Evolutionary conservation across 2,888 invertebrate species (phyloP), one percentile per base, ranked within the genome.

Genomic region (Chrysolina americana): DNA sequence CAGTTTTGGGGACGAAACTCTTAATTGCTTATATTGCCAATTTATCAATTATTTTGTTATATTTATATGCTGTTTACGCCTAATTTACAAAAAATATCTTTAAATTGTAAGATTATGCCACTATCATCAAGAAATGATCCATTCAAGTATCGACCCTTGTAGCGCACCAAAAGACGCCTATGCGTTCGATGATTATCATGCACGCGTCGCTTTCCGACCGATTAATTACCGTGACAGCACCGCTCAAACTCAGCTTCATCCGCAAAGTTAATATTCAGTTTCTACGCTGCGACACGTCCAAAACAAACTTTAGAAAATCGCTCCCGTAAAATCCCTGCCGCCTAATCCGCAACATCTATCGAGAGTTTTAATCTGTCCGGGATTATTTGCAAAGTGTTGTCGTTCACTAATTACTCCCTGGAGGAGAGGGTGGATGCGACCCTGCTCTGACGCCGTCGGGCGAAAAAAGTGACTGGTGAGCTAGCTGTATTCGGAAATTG

Each of bases 331-430:
- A 72, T 74, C 72, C 59, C 66, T 47, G 71, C 73, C 71, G 77
- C 76, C 77, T 79, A 76, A 76, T 76, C 77, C 75, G 74, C 70
- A 78, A 78, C 76, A 78, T 73, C 80, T 79, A 79, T 79, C 78
- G 77, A 72, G 78, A 76, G 79, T 66, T 66, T 66, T 28, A 66
- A 66, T 66, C 66, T 66, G 74, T 62, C 74, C 68, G 75, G 79
- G 79, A 80, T 81, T 80, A 80, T 74, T 74, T 64, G 71, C 72
- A 72, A 70, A 74, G 75, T 75, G 74, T 76, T 70, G 70, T 78
- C 74, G 71, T 76, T 74, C 73, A 75, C 78, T 78, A 78, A 78
- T 78, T 76, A 71, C 64, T 59, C 76, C 72, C 64, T 19, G 13
- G 76, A 53, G 13, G 76, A 53, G 69, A 66, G 56, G 23, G 23